Evolutionary conservation across 30 jellyfish, hydroid and myxozoan species (phyloP).

Genomic region (Nemopilema nomurai): DNA sequence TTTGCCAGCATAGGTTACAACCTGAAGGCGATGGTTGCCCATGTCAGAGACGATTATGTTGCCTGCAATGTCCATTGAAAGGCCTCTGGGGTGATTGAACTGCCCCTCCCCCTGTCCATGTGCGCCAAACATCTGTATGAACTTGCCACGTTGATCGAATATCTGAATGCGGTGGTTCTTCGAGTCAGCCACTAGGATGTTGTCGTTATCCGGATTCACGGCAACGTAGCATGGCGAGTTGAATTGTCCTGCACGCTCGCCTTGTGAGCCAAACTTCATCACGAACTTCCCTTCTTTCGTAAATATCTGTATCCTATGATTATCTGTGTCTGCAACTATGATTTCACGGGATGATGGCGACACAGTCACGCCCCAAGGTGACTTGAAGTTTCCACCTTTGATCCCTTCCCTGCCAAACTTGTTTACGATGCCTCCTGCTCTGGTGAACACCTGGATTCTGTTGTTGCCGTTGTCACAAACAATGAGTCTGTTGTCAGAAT

Average conservation of each 20-base stretch:
- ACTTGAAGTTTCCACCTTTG: constrained; percentile 90
- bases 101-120: constrained; percentile 96
- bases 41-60: constrained; percentile 92
- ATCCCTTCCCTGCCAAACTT: constrained; percentile 95
- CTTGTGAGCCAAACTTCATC: constrained; percentile 96
- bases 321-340: constrained; percentile 95
- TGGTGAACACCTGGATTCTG: constrained; percentile 90
- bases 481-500: constrained; percentile 81
- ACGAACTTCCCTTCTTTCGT: constrained; percentile 90
- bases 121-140: constrained; percentile 82
- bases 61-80: constrained; percentile 96
- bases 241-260: constrained; percentile 98
- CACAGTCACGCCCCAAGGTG: constrained; percentile 98
- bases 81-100: constrained; percentile 96
- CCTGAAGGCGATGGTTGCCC: constrained; percentile 94
- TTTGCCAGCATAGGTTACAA: constrained; percentile 81
- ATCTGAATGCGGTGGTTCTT: constrained; percentile 96
- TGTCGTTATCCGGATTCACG: constrained; percentile 88
- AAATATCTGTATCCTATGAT: constrained; percentile 89
- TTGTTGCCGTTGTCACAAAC: constrained; percentile 97
- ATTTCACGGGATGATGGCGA: constrained; percentile 85
- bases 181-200: constrained; percentile 89
- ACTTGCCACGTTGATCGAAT: constrained; percentile 93
- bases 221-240: constrained; percentile 97
- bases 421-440: constrained; percentile 84